These are phyloP conservation scores for Gobius niger DNA, from an alignment of 2,113 vertebrate genomes.

Conservation along the genomic window DNA sequence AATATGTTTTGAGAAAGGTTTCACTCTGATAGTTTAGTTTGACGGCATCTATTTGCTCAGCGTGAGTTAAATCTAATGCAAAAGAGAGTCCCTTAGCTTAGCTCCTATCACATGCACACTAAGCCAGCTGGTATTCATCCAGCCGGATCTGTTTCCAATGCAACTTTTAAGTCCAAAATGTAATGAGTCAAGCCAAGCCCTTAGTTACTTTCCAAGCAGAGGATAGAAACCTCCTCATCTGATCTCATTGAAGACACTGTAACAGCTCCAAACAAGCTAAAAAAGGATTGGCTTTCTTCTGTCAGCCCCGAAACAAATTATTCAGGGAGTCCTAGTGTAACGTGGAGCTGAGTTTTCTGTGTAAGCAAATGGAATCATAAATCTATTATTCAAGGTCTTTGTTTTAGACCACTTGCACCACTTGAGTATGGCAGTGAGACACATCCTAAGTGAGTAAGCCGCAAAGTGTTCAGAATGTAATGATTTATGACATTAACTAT, in stretches of 20 bases:
- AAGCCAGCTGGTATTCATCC: slow-evolving; percentile 57
- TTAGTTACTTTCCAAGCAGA: slow-evolving; percentile 45
- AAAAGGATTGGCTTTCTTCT: slow-evolving; percentile 1
- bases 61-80: background rate
- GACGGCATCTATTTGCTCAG: slow-evolving; percentile 2
- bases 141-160: slow-evolving; percentile 63
- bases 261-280: background rate
- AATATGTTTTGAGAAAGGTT: background rate
- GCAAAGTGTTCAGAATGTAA: background rate
- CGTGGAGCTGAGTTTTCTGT: background rate
- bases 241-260: slow-evolving; percentile 1
- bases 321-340: slow-evolving; percentile 7
- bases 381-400: slow-evolving; percentile 11
- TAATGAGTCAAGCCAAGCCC: slow-evolving; percentile 53
- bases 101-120: slow-evolving; percentile 46
- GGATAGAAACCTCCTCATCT: background rate
- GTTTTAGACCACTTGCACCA: background rate
- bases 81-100: slow-evolving; percentile 33
- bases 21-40: background rate
- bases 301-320: slow-evolving; percentile 3
- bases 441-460: background rate
- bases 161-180: slow-evolving; percentile 60
- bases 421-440: background rate
- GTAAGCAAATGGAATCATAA: slow-evolving; percentile 3
- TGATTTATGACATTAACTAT: background rate